A percentile compares a stretch with the other conserved stretches of the same genome.
Evolutionary conservation across 2,888 invertebrate species (phyloP).

Genomic region (Dolichomitus sp.): DNA sequence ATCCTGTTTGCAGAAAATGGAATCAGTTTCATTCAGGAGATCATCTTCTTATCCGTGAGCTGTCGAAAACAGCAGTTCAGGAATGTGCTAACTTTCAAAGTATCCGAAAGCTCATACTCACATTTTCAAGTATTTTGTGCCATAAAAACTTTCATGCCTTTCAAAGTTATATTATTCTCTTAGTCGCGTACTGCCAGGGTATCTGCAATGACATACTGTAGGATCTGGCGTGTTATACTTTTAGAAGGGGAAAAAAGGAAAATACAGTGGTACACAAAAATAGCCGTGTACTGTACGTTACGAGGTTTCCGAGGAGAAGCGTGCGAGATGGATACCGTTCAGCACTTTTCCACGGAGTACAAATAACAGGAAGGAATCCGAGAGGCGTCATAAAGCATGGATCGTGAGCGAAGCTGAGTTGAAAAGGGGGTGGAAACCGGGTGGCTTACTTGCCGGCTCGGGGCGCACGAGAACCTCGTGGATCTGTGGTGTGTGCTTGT

Average conservation of each 20-base stretch:
- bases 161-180: slow-evolving; percentile 2
- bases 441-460: slow-evolving; percentile 54
- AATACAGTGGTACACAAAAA: neutral
- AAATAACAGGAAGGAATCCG: slow-evolving; percentile 67
- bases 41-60: neutral
- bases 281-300: slow-evolving; percentile 8
- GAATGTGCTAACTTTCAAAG: neutral
- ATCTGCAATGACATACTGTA: neutral
- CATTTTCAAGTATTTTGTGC: neutral
- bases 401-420: slow-evolving; percentile 53
- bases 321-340: slow-evolving; percentile 63
- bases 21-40: neutral
- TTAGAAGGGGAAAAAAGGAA: neutral
- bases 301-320: slow-evolving; percentile 31
- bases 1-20: neutral
- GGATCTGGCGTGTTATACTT: slow-evolving; percentile 1
- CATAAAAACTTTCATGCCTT: slow-evolving; percentile 8
- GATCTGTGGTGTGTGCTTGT: slow-evolving; percentile 12
- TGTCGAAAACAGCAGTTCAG: neutral
- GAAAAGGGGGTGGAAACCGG: slow-evolving; percentile 44
- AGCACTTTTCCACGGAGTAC: slow-evolving; percentile 61
- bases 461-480: slow-evolving; percentile 24
- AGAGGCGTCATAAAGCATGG: slow-evolving; percentile 62
- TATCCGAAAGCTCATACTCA: neutral
- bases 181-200: neutral